Base-by-base conservation (phyloP, 2,888 invertebrate genomes). In the Caenorhabditis wallacei region DNA sequence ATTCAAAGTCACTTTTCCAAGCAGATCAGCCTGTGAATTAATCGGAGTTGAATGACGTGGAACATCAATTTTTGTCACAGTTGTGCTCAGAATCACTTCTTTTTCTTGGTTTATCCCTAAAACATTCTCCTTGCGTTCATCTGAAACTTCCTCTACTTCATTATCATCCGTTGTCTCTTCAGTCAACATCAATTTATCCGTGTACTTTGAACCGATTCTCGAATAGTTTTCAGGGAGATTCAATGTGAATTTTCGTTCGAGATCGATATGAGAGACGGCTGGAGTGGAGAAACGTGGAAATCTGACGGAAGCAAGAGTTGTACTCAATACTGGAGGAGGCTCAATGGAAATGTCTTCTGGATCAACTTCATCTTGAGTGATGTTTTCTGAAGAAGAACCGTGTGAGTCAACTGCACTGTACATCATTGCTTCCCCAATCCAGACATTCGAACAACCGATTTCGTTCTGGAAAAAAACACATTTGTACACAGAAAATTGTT, bases 221-320 rank as follows among this genome's bases (percentile, higher is more conserved):
- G 64, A 64, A 4, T 46, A 20, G 5, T 48, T 64, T n/a, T 24
- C 7, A 4, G 64, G 48, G 11, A 61, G 26, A 43, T 61, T 61
- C 43, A 61, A 43, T 10, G 61, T 61, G 46, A 61, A 61, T 61
- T 43, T 61, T 16, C 26, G 22, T 5, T 61, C 22, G 8, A 37
- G 26, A 46, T 22, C 24, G 11, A n/a, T 16, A 26, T 18, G 70
- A 13, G 30, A 2, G 7, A 30, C 57, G 16, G 46, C 46, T 30
- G 57, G 46, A 57, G 56, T 70, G 1, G 57, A 70, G n/a, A 68
- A 54, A 16, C 54, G 30, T 5, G 61, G 40, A 61, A 16, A 51
- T 30, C 54, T 74, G 8, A 18, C 30, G 3, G 18, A 16, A 20
- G 53, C 66, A 30, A 40, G 13, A 22, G 66, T 68, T 1, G 66